Conservation (phyloP, 2,113 vertebrate species). For the Theristicus caerulescens region DNA sequence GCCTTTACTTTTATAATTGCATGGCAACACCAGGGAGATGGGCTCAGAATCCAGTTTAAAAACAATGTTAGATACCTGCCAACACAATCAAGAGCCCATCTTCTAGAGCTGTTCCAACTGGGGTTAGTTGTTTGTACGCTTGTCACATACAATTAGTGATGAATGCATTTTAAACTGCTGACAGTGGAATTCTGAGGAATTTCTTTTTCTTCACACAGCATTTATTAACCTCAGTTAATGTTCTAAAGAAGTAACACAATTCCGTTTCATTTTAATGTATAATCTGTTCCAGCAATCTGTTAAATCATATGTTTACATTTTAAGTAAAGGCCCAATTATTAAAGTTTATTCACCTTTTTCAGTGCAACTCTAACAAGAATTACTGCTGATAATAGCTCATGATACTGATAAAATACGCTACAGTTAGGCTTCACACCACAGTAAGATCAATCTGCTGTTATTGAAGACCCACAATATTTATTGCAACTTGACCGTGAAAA, state of each 20-base stretch:
- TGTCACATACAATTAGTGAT: neutral
- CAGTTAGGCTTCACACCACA: neutral
- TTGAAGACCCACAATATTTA: slow-evolving; percentile 10
- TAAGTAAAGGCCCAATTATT: slow-evolving; percentile 42
- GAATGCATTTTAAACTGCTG: neutral
- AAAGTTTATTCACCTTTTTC: slow-evolving; percentile 55
- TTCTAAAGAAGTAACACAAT: slow-evolving; percentile 24
- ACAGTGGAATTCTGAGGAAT: neutral
- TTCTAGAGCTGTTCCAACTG: neutral
- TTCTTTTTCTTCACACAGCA: neutral
- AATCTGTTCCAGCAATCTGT: slow-evolving; percentile 63
- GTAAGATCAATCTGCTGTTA: neutral
- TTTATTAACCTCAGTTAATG: neutral
- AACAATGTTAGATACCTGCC: neutral
- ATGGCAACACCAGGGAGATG: neutral
- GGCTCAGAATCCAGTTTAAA: neutral
- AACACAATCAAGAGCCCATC: neutral
- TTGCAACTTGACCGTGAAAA: neutral
- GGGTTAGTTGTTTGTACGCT: neutral
- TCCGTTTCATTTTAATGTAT: slow-evolving; percentile 41
- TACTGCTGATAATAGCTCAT: slow-evolving; percentile 5
- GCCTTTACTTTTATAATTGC: neutral
- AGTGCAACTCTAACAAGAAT: slow-evolving; percentile 18
- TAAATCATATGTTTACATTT: slow-evolving; percentile 61
- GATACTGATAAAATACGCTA: slow-evolving; percentile 18